phyloP scores from a whole-genome alignment of 1,140 invertebrate species.

The Coelopa frigida region DNA sequence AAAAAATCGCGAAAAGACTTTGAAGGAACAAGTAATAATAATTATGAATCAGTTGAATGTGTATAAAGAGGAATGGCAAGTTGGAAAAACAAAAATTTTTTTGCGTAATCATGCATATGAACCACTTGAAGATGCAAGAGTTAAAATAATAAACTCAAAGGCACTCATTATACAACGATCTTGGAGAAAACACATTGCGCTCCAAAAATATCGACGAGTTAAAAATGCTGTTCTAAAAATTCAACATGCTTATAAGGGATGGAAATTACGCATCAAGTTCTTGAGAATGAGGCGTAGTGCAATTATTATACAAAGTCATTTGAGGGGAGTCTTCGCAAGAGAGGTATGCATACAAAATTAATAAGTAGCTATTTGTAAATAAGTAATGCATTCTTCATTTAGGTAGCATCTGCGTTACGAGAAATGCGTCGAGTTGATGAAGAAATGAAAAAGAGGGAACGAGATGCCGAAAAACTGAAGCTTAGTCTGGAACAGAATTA shows the following conservation, averaged over 20 bases:
- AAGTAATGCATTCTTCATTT: neutral
- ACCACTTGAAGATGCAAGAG: slow-evolving; percentile 74
- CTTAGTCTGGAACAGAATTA: no score
- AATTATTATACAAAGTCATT: slow-evolving; percentile 81
- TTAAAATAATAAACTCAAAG: slow-evolving; percentile 59
- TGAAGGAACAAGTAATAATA: slow-evolving; percentile 25
- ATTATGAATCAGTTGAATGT: slow-evolving; percentile 57
- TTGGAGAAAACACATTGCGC: slow-evolving; percentile 57
- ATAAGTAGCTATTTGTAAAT: neutral
- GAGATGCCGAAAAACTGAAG: no score
- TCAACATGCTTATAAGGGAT: slow-evolving; percentile 80
- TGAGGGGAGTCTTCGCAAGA: slow-evolving; percentile 83
- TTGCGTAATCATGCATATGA: slow-evolving; percentile 77
- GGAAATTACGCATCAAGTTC: slow-evolving; percentile 77
- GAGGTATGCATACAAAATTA: slow-evolving; percentile 49
- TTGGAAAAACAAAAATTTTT: slow-evolving; percentile 86
- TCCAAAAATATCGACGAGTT: slow-evolving; percentile 62
- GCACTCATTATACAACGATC: slow-evolving; percentile 75
- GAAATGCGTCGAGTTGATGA: slow-evolving; percentile 90
- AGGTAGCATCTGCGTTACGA: slow-evolving; percentile 69
- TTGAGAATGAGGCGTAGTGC: slow-evolving; percentile 75
- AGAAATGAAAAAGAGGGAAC: slow-evolving; percentile 60
- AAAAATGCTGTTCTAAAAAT: slow-evolving; percentile 68
- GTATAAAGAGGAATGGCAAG: slow-evolving; percentile 77
- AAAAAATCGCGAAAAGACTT: slow-evolving; percentile 16